Conservation (phyloP, 2,888 invertebrate genomes). For the Parnassius orleans region DNA sequence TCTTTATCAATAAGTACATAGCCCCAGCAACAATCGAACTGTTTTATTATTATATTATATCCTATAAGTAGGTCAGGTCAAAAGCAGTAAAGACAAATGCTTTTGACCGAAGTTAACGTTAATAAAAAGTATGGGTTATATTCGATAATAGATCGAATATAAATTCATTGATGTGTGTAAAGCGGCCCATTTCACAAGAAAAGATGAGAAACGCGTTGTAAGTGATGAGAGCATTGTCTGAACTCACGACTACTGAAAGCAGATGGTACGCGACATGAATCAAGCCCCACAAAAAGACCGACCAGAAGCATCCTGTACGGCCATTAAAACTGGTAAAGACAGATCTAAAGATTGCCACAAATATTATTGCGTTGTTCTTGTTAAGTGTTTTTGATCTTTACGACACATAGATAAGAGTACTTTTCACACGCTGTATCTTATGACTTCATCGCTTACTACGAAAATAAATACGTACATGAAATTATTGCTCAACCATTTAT, state of each 20-base stretch:
- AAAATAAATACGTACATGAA: constrained; percentile 18
- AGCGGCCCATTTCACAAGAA: constrained; percentile 7
- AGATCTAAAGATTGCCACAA: constrained; percentile 41
- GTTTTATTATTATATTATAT: too few species aligned
- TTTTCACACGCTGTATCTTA: background rate
- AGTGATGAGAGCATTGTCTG: constrained; percentile 53
- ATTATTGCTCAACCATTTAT: constrained; percentile 21
- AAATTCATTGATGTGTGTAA: constrained; percentile 13
- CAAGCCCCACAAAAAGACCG: constrained; percentile 38
- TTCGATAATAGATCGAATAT: background rate
- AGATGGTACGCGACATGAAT: constrained; percentile 30
- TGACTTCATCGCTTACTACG: background rate
- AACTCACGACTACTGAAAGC: constrained; percentile 47
- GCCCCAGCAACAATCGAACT: too few species aligned
- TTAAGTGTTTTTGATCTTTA: constrained; percentile 13
- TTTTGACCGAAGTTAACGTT: too few species aligned
- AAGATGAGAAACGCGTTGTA: constrained; percentile 13
- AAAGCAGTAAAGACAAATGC: constrained; percentile 8
- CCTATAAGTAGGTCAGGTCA: constrained; percentile 4
- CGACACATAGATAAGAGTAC: background rate
- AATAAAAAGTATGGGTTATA: background rate
- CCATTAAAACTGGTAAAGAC: constrained; percentile 39
- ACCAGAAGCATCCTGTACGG: constrained; percentile 22
- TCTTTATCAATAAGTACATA: too few species aligned
- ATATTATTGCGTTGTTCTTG: constrained; percentile 24